Conservation (phyloP, 35 echinoderm and acorn worm species). For the Diadema setosum region DNA sequence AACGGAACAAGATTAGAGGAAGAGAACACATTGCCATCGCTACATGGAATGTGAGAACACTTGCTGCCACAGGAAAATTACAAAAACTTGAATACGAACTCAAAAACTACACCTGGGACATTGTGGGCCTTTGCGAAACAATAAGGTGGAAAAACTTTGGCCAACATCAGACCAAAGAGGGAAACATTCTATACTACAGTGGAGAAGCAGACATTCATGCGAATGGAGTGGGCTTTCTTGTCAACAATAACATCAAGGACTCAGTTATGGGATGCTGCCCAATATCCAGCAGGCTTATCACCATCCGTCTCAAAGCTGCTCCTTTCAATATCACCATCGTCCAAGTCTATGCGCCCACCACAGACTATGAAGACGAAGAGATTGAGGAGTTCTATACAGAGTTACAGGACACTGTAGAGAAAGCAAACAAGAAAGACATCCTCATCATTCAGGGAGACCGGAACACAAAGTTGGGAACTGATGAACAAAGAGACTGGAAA, state of each 20-base stretch:
- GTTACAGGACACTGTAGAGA: too few species aligned
- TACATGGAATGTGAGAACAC: slow-evolving; percentile 44
- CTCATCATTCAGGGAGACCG: slow-evolving; percentile 58
- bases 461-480: slow-evolving; percentile 44
- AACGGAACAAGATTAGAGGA: not conserved
- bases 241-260: slow-evolving; percentile 5
- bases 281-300: slow-evolving; percentile 32
- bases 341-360: not conserved
- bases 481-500: slow-evolving; percentile 7
- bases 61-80: not conserved
- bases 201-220: slow-evolving; percentile 7
- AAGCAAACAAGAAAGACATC: too few species aligned
- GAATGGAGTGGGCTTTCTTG: slow-evolving; percentile 26
- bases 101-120: slow-evolving; percentile 20
- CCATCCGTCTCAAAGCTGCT: not conserved
- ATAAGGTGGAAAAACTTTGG: slow-evolving; percentile 34
- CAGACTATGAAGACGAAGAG: slow-evolving; percentile 36
- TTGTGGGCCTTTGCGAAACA: slow-evolving; percentile 16
- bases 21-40: slow-evolving; percentile 16
- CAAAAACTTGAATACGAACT: slow-evolving; percentile 22
- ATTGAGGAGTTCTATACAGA: too few species aligned
- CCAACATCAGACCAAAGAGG: not conserved
- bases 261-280: slow-evolving; percentile 3
- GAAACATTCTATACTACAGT: slow-evolving; percentile 38
- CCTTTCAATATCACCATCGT: slow-evolving; percentile 65